Evolutionary conservation across 2,797 vertebrate species (phyloP).

Genomic region (Phoebastria nigripes): DNA sequence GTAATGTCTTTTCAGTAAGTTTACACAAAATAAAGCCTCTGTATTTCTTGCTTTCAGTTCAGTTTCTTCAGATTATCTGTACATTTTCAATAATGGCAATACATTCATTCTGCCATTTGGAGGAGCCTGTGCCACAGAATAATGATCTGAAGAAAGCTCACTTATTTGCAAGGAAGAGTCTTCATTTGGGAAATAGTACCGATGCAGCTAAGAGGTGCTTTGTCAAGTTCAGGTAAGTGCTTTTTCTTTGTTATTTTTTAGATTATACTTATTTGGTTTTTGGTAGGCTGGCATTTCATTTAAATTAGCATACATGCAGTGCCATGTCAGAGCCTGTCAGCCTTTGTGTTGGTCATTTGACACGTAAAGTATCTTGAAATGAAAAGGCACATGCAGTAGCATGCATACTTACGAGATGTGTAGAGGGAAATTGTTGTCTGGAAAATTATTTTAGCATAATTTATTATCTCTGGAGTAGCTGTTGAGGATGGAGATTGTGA

Average conservation of each 20-base stretch:
- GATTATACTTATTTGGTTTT: neutral
- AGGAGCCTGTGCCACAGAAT: conserved; percentile 69
- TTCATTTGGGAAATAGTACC: conserved; percentile 36
- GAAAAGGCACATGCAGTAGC: neutral
- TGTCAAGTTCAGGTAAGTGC: conserved; percentile 8
- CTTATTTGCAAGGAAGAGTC: conserved; percentile 15
- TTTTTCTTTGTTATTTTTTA: neutral
- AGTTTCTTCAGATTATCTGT: neutral
- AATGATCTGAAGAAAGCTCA: conserved; percentile 37
- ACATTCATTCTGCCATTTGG: conserved; percentile 68
- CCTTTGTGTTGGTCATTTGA: neutral
- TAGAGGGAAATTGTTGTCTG: neutral
- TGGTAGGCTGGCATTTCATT: neutral
- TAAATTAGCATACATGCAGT: neutral
- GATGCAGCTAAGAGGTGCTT: neutral
- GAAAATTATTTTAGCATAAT: neutral
- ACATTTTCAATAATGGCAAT: conserved; percentile 58
- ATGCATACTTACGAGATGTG: fast-evolving
- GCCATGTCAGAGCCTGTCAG: neutral
- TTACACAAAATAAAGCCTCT: neutral
- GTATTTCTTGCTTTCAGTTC: conserved; percentile 21
- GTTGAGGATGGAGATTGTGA: neutral
- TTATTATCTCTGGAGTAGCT: neutral
- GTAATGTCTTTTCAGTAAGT: neutral
- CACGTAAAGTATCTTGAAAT: neutral